Percentiles rank a stretch among this genome's conserved stretches.
phyloP scores from a whole-genome alignment of 2,888 invertebrate species.

The Lepidocyrtoides sp. region DNA sequence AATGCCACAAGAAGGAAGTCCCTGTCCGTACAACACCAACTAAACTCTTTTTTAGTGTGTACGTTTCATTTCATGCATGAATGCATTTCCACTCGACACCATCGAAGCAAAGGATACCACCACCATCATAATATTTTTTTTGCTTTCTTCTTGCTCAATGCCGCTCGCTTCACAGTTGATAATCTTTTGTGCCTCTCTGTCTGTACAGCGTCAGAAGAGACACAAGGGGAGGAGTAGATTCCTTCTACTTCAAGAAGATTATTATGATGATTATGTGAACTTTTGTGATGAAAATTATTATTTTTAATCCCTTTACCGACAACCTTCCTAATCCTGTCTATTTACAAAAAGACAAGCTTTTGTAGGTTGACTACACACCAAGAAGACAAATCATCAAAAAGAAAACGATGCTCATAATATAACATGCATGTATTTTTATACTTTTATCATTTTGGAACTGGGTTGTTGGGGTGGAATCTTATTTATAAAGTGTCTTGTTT shows the following conservation, averaged over 20 bases:
- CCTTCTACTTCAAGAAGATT: slow-evolving; percentile 32
- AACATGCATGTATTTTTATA: background rate
- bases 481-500: no score
- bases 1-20: no score
- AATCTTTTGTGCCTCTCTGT: slow-evolving; percentile 20
- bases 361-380: background rate
- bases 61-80: slow-evolving; percentile 9
- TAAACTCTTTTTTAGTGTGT: background rate
- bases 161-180: slow-evolving; percentile 47
- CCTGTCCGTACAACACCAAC: no score
- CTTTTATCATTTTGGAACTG: background rate
- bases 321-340: slow-evolving; percentile 14
- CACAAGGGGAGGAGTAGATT: background rate
- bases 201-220: background rate
- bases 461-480: no score
- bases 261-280: slow-evolving; percentile 44
- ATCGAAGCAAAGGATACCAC: slow-evolving; percentile 20
- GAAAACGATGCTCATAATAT: no score
- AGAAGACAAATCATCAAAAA: background rate
- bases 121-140: background rate
- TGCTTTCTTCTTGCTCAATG: background rate
- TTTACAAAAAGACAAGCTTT: background rate
- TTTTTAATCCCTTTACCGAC: slow-evolving; percentile 59
- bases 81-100: slow-evolving; percentile 14
- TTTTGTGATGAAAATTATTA: slow-evolving; percentile 57